Evolutionary conservation across 37 sponge, comb jelly and placozoan species (phyloP), one percentile per base, ranked within the genome.

Genomic region (Geodia barretti): DNA sequence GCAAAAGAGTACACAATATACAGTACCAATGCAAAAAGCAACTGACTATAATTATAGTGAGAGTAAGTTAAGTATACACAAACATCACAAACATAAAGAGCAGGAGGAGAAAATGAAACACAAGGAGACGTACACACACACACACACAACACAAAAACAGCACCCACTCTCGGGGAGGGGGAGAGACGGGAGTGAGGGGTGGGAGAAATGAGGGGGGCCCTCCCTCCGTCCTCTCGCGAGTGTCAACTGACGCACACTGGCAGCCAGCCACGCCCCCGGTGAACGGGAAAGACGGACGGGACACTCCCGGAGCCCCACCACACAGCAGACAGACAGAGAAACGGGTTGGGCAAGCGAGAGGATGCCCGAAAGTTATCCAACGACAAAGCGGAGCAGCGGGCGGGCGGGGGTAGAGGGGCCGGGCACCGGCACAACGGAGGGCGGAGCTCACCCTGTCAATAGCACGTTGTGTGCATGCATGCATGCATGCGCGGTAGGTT

Each of bases 401-500:
- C n/a, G n/a, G n/a, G n/a, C n/a, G n/a, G n/a, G n/a, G n/a, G n/a
- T n/a, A n/a, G n/a, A n/a, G n/a, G n/a, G n/a, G n/a, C n/a, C n/a
- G n/a, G 21, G 24, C 73, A 11, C 47, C 29, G 47, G 7, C 19
- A 40, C 31, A 69, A 4, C 21, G 61, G 32, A 34, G 58, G 61
- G 34, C 61, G 61, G 58, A 1, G 75, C 34, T 58, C 2, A 32
- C 60, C 60, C 28, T n/a, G 61, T 54, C 60, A 75, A 30, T 54
- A 72, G 81, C 65, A 66, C 43, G 70, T 77, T 25, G 54, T 37
- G 65, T 41, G 64, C 64, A 77, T 60, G 65, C 34, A 33, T 68
- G 69, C 47, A n/a, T n/a, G 71, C 62, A 80, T 80, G 80, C 71
- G 43, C 39, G 70, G 34, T 26, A 70, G 34, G 34, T 28, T 68